These are phyloP conservation scores for Holocentrus rufus DNA, from an alignment of 2,797 vertebrate species.

Conservation along the genomic window DNA sequence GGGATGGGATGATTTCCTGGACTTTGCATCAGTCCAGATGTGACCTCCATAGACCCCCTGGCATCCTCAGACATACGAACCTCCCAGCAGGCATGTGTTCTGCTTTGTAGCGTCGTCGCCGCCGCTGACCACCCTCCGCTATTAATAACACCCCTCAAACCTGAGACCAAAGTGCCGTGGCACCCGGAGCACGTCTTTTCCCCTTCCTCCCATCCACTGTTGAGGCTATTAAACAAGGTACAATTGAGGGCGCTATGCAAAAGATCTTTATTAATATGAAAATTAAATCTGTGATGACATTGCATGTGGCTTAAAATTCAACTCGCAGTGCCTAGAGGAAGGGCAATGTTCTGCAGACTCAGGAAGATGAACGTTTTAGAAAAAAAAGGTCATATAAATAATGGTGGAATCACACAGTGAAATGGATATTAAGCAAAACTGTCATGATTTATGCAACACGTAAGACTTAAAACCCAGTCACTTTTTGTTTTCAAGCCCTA, in stretches of 20 bases:
- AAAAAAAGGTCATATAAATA: constrained; percentile 61
- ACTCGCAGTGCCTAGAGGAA: constrained; percentile 61
- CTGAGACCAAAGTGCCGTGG: constrained; percentile 38
- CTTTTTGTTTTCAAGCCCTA: constrained; percentile 39
- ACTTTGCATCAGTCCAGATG: constrained; percentile 51
- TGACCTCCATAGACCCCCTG: constrained; percentile 51
- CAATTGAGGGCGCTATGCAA: constrained; percentile 43
- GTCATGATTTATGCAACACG: constrained; percentile 48
- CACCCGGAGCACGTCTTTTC: constrained; percentile 41
- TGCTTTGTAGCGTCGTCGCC: constrained; percentile 55
- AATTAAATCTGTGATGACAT: constrained; percentile 74
- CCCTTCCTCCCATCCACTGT: not conserved
- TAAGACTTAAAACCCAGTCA: not conserved
- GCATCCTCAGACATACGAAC: constrained; percentile 54
- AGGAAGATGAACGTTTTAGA: constrained; percentile 43
- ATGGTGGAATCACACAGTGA: constrained; percentile 37
- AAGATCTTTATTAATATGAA: constrained; percentile 63
- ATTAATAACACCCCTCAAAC: constrained; percentile 57
- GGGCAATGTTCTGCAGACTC: constrained; percentile 65
- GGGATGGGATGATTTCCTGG: constrained; percentile 24
- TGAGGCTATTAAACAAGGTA: constrained; percentile 23
- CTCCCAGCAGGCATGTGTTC: constrained; percentile 64
- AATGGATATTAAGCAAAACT: constrained; percentile 64
- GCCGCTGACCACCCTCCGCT: constrained; percentile 43
- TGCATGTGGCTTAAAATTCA: constrained; percentile 67